Evolutionary conservation across 2,797 vertebrate species (phyloP).

Genomic region (Labeo calbasu): DNA sequence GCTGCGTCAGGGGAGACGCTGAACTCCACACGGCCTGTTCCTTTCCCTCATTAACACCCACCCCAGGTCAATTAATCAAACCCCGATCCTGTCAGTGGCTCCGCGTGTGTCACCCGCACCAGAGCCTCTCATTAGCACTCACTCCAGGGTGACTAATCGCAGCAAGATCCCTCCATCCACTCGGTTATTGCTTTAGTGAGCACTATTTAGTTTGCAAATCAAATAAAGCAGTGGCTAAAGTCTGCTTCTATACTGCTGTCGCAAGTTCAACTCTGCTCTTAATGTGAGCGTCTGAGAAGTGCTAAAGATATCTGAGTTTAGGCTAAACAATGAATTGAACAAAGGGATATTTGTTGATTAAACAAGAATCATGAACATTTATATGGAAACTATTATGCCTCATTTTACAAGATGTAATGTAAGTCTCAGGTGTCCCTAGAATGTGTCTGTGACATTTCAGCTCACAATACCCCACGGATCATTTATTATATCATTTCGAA

Average conservation of each 20-base stretch:
- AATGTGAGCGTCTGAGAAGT: background rate
- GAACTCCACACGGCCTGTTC: constrained; percentile 38
- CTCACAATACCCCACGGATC: too few species aligned
- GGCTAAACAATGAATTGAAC: background rate
- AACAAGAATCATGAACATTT: background rate
- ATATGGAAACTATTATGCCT: too few species aligned
- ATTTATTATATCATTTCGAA: too few species aligned
- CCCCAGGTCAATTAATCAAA: constrained; percentile 71
- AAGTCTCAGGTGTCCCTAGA: too few species aligned
- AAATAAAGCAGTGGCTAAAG: constrained; percentile 50
- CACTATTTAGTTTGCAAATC: constrained; percentile 66
- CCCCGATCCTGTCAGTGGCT: constrained; percentile 62
- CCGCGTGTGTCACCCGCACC: constrained; percentile 55
- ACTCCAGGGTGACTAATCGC: constrained; percentile 66
- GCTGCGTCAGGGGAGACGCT: constrained; percentile 40
- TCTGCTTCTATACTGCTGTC: background rate
- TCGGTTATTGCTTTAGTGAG: constrained; percentile 64
- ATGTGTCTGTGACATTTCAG: too few species aligned
- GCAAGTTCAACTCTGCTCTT: constrained; percentile 18
- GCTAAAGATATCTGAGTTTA: background rate
- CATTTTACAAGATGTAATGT: too few species aligned
- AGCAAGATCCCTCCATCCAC: constrained; percentile 58
- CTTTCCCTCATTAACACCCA: constrained; percentile 72
- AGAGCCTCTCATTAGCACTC: constrained; percentile 64
- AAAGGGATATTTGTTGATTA: background rate